Evolutionary conservation across 2,113 vertebrate genomes (phyloP), one percentile per base, ranked within the genome.

Genomic region (Solenodon paradoxus): DNA sequence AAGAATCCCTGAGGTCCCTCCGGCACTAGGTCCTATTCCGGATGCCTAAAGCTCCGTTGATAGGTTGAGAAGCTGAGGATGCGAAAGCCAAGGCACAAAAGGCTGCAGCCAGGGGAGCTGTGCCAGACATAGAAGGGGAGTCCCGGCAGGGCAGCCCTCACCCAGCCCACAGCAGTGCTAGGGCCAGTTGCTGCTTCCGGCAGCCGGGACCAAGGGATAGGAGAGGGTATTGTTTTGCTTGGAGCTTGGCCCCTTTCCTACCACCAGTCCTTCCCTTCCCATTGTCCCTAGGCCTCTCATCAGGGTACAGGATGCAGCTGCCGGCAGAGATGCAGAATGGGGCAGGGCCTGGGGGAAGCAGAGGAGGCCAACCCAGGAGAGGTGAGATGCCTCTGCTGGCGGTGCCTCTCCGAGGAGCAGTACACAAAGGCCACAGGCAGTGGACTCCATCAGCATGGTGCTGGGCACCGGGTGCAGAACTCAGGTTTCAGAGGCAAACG

Each of bases 221-320:
- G n/a, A 87, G 51, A 86, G 59, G 55, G 24, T 59, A 94, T 94
- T 96, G 90, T 97, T 93, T 64, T 83, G 69, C 79, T 93, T 38
- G 19, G 20, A 94, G 51, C 28, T 84, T 75, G 79, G 45, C 79
- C 42, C 57, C 75, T 90, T 96, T 96, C 83, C 87, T 95, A 68
- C 69, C 42, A 93, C 38, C 57, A 71, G 38, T 91, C 53, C 85
- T 95, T 96, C 88, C 77, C 42, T 96, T 83, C 90, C 79, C 89
- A 95, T 96, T 97, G 96, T 96, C 86, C 77, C 72, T 9, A 57
- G 85, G 42, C 40, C 35, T 45, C 9, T 77, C 61, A 11, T 92
- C 40, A 61, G 32, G 51, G 45, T 53, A 87, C 89, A 97, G 96
- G 95, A 96, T 95, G 87, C 97, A 97, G 87, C 96, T 96, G 96